Evolutionary conservation across 1,140 invertebrate genomes (phyloP), one percentile per base, ranked within the genome.

Genomic region (Drosophila takahashii): DNA sequence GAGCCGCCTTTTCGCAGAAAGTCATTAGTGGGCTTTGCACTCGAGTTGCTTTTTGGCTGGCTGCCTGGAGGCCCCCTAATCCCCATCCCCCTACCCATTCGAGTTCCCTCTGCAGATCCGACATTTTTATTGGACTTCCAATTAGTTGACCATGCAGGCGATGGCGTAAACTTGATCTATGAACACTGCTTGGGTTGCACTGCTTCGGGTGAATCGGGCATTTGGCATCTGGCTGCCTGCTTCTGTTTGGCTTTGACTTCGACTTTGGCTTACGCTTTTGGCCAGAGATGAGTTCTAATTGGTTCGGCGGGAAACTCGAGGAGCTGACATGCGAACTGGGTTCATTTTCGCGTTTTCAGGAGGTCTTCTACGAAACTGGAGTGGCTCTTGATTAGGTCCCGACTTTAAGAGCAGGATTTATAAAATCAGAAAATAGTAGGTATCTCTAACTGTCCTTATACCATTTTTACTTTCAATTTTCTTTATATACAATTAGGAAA

Each of bases 61-160:
- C 79, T 76, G 84, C 79, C 85, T 41, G 64, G 15, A 36, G 39
- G 18, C 41, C 44, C 34, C 57, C 18, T 26, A 29, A 42, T 56
- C 26, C 26, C 45, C n/a, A 10, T 29, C 51, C 45, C 22, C 10
- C 13, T 11, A 4, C 48, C 18, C 32, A 50, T 4, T 16, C 29
- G n/a, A 22, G 22, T 10, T 1, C 27, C 29, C 29, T 26, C 42
- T 52, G 76, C 51, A 83, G 80, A 89, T 89, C 86, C 80, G 85
- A 89, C 85, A 90, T 90, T 89, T 89, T 89, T 89, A 89, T 89
- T 89, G 81, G 85, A 89, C 85, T 90, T 89, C 86, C 85, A 89
- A 89, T 90, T 89, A 89, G 85, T 83, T 90, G 79, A 48, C 50
- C 73, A 81, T 61, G 53, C 70, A 53, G 53, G 44, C 59, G 75